Percentiles rank a stretch among this genome's conserved stretches.
Evolutionary conservation across 2,113 vertebrate species (phyloP).

Genomic region (Ophthalmolycus amberensis): DNA sequence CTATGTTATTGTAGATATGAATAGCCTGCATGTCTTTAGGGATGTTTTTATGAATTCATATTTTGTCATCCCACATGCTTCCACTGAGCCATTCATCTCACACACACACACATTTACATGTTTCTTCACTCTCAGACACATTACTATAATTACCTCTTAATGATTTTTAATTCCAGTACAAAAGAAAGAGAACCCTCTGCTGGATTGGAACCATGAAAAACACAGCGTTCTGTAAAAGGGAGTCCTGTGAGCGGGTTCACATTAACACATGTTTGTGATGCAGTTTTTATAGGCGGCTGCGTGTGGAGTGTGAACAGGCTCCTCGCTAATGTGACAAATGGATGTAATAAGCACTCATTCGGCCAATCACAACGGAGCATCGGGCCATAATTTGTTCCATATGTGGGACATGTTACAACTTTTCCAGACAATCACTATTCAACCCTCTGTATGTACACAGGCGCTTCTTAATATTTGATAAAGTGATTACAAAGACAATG

Average conservation of each 20-base stretch:
- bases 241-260: constrained; percentile 50
- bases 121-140: constrained; percentile 63
- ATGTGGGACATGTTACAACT: not conserved
- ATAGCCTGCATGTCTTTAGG: constrained; percentile 39
- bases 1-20: constrained; percentile 47
- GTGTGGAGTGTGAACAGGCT: constrained; percentile 29
- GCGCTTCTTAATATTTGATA: not conserved
- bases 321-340: constrained; percentile 49
- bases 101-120: not conserved
- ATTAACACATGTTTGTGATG: constrained; percentile 58
- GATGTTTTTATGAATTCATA: constrained; percentile 57
- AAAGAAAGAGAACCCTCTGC: constrained; percentile 58
- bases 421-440: not conserved
- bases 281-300: constrained; percentile 42
- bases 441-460: not conserved
- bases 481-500: not conserved
- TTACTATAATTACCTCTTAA: constrained; percentile 73
- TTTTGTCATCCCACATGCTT: constrained; percentile 56
- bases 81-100: constrained; percentile 50
- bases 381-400: constrained; percentile 23
- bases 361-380: constrained; percentile 28
- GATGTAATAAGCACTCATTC: constrained; percentile 41
- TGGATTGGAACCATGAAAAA: constrained; percentile 59
- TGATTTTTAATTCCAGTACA: constrained; percentile 74
- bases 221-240: constrained; percentile 44